Conservation (phyloP, 2,113 vertebrate genomes). For the Callocephalon fimbriatum region DNA sequence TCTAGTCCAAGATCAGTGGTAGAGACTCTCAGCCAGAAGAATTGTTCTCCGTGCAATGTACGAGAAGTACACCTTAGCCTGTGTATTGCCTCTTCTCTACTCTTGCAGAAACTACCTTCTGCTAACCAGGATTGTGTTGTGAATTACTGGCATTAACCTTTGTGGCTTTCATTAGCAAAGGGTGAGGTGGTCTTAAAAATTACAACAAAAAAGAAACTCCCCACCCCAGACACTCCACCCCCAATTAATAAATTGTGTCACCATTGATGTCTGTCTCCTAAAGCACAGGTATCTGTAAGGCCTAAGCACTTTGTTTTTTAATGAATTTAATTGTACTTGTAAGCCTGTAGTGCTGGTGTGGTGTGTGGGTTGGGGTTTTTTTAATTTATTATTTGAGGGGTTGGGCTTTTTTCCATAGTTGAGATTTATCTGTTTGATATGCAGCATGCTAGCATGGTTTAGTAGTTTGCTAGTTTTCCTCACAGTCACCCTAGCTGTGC, state of each 20-base stretch:
- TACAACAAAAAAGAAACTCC: neutral
- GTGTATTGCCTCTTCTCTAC: neutral
- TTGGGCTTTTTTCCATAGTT: neutral
- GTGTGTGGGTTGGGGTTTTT: neutral
- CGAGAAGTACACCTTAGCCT: conserved; percentile 77
- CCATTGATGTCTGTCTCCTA: neutral
- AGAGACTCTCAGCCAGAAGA: conserved; percentile 77
- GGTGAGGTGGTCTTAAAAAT: neutral
- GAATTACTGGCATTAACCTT: neutral
- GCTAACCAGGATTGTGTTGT: conserved; percentile 58
- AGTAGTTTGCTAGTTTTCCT: neutral
- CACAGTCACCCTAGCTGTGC: neutral
- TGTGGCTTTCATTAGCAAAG: neutral
- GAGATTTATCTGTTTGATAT: neutral
- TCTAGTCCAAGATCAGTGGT: conserved; percentile 62
- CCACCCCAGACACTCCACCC: neutral
- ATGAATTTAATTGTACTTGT: neutral
- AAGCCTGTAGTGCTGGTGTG: neutral
- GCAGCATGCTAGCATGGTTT: conserved; percentile 44
- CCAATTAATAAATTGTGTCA: neutral
- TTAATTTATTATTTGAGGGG: too few relatives aligned
- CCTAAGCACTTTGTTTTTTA: neutral
- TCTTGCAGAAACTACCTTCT: conserved; percentile 33
- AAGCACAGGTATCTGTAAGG: neutral
- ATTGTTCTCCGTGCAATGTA: conserved; percentile 85